Evolutionary conservation across 2,113 vertebrate species (phyloP), one percentile per base, ranked within the genome.

Genomic region (Mesitornis unicolor): DNA sequence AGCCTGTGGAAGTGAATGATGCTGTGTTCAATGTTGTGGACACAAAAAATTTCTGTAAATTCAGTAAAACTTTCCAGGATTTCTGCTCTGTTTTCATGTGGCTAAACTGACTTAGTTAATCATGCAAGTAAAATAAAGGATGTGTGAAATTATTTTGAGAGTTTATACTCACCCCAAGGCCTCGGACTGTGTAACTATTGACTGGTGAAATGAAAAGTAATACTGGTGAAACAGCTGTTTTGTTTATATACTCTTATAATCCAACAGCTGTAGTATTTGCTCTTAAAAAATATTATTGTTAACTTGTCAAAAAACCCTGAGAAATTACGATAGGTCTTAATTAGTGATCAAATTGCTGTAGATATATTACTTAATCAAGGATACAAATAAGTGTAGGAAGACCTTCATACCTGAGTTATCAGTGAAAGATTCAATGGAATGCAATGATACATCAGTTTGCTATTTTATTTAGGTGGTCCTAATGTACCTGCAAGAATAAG

Each of bases 381-480:
- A 64, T 18, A 81, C 8, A 91, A 54, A 93, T 95, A 88, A 68
- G 6, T 82, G 24, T 82, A 94, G 38, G n/a, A 82, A 89, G 16
- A 73, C 18, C 48, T 67, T 87, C 24, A 69, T 48, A 71, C 10
- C 76, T 76, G 8, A 45, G 45, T 79, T 92, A 31, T n/a, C 28
- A 83, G 36, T 56, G 33, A 87, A 29, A 81, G 77, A 40, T 75
- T 91, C 45, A 67, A 29, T 87, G 71, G 54, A 54, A 87, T 86
- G 21, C 5, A 93, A 22, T 36, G 43, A 10, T 86, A 11, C 10
- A 31, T 26, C 50, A n/a, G 13, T 92, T 81, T 90, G 10, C 89
- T 93, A 24, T 68, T 91, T 93, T 94, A 87, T 88, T 94, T 91
- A 86, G 60, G 54, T 26, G 9, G 90, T 93, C 16, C 67, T 29